These are phyloP conservation scores for Chaetodon trifascialis DNA, from an alignment of 2,113 vertebrate species.

Conservation along the genomic window DNA sequence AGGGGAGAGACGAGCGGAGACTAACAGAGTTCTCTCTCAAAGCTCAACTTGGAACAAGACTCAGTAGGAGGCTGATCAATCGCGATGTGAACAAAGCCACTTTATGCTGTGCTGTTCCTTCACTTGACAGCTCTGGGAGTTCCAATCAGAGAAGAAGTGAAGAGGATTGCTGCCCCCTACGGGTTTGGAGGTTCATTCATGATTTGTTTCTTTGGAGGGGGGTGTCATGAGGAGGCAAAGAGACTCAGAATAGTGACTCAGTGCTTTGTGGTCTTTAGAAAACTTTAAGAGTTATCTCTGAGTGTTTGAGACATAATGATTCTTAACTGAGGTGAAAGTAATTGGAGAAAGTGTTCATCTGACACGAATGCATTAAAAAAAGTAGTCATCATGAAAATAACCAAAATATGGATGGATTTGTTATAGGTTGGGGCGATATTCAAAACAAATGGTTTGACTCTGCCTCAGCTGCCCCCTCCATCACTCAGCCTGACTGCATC, in stretches of 20 bases:
- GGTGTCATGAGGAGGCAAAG: background rate
- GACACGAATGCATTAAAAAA: background rate
- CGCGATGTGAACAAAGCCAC: constrained; percentile 11
- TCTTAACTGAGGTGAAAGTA: background rate
- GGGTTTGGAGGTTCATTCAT: constrained; percentile 32
- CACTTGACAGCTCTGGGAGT: constrained; percentile 10
- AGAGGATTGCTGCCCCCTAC: constrained; percentile 12
- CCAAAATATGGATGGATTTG: background rate
- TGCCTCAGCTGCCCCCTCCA: background rate
- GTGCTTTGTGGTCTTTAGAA: background rate
- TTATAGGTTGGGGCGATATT: background rate
- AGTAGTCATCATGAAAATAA: background rate
- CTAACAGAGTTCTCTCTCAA: background rate
- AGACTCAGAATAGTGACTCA: background rate
- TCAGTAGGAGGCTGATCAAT: constrained; percentile 19
- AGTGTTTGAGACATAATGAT: background rate
- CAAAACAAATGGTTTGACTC: constrained; percentile 18
- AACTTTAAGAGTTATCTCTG: background rate
- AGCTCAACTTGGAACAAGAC: background rate
- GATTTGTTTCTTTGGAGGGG: constrained; percentile 1
- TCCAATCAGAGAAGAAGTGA: background rate
- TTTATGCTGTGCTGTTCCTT: constrained; percentile 4
- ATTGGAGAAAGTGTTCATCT: background rate
- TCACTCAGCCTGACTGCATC: background rate
- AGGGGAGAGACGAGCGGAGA: background rate